A percentile compares a stretch with the other conserved stretches of the same genome.
These are phyloP conservation scores for Hephaestus fuliginosus DNA, from an alignment of 2,797 vertebrate species.

Conservation along the genomic window DNA sequence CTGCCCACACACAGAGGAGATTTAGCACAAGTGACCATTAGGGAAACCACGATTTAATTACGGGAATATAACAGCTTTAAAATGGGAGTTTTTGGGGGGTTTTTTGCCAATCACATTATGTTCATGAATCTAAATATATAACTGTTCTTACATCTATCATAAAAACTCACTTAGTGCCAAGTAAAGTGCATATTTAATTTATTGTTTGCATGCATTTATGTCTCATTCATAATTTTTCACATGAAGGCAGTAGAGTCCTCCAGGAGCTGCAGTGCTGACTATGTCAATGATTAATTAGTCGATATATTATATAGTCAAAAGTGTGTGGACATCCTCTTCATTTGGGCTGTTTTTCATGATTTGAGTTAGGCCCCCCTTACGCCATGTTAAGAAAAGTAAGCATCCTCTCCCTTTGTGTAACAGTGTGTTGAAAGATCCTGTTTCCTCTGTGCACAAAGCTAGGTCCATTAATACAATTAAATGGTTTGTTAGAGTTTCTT, in stretches of 20 bases:
- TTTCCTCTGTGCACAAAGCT: not conserved
- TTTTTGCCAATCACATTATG: too few species aligned
- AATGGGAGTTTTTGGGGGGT: not conserved
- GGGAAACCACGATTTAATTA: not conserved
- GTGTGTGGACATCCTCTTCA: not conserved
- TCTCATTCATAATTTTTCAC: not conserved
- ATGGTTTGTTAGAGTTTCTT: not conserved
- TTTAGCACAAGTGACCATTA: not conserved
- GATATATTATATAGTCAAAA: too few species aligned
- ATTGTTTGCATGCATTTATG: not conserved
- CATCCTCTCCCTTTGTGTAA: not conserved
- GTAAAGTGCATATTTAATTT: too few species aligned
- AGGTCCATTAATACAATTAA: not conserved
- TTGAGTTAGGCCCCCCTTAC: not conserved
- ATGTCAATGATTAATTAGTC: not conserved
- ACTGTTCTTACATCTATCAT: not conserved
- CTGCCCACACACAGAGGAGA: too few species aligned
- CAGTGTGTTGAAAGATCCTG: not conserved
- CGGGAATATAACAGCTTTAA: not conserved
- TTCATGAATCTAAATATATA: too few species aligned
- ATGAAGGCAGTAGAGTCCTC: not conserved
- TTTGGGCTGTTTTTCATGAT: not conserved
- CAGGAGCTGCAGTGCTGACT: not conserved
- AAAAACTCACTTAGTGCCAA: not conserved
- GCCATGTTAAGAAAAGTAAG: not conserved